Evolutionary conservation across 2,113 vertebrate genomes (phyloP), one percentile per base, ranked within the genome.

Genomic region (Cyprinodon brontotheroides): DNA sequence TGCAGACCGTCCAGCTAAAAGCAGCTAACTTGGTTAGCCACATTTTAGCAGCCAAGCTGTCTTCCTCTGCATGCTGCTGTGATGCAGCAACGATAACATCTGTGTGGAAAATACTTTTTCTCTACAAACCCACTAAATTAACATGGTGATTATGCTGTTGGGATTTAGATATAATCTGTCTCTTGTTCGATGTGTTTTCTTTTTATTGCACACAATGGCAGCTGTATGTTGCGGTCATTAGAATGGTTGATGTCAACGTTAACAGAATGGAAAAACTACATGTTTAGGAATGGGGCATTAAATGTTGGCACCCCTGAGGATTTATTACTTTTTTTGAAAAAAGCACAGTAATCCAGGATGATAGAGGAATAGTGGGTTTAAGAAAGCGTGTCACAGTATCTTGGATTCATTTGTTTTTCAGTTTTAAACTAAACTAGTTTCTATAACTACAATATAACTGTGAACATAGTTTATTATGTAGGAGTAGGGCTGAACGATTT

Each of bases 21-120:
- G 61, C 41, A 36, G 85, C 89, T 89, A 88, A 70, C 83, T 65
- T n/a, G 63, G 77, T 87, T 91, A 91, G 87, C 91, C 17, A 3
- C 59, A 43, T 65, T 74, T 8, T 57, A 57, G 50, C 73, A 74
- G 63, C 74, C 68, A 37, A 73, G 82, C 74, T 79, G 74, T 37
- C 45, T 17, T 5, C 45, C 29, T 80, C 43, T 61, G 65, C 77
- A 66, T 40, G 65, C 57, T 43, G 70, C 57, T 50, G 59, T 3
- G 68, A 47, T 43, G 62, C 53, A 57, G 17, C 38, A 80, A 77
- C 85, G 83, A 74, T 68, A 65, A 43, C 60, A 12, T 20, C 37
- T 40, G 3, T 65, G 41, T 45, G 22, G 17, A n/a, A 14, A 57
- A 40, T 12, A 0, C 0, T 11, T 22, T 43, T 36, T 50, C 1